A percentile compares a stretch with the other conserved stretches of the same genome.
These are phyloP conservation scores for Cheirogaleus major DNA, from an alignment of 2,797 vertebrate genomes.

Conservation along the genomic window DNA sequence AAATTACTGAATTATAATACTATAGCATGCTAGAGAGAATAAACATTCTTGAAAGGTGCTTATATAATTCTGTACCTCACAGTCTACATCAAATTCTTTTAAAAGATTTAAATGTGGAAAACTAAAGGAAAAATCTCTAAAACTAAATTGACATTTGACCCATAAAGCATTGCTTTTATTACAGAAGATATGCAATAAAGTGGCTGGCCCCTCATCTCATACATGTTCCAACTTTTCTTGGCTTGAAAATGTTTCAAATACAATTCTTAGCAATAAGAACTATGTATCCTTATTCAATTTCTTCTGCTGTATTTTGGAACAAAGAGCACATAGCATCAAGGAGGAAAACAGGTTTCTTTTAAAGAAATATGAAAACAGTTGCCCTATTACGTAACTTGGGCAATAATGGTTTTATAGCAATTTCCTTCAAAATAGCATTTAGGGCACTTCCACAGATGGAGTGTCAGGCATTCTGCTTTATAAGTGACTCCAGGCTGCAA, in stretches of 20 bases:
- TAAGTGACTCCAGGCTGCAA: background rate
- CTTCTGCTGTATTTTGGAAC: background rate
- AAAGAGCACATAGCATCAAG: background rate
- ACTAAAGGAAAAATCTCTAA: slow-evolving; percentile 11
- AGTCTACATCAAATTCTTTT: background rate
- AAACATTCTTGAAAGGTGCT: background rate
- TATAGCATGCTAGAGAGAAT: background rate
- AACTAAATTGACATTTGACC: background rate
- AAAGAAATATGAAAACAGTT: slow-evolving; percentile 4
- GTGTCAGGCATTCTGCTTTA: background rate
- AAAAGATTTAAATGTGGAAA: background rate
- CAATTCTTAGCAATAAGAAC: background rate
- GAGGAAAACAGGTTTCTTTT: background rate
- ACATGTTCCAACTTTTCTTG: background rate
- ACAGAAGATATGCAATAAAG: background rate
- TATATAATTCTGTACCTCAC: background rate
- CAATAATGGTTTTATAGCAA: background rate
- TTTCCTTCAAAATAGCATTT: background rate
- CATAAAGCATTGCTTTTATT: background rate
- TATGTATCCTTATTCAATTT: background rate
- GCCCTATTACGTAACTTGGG: background rate
- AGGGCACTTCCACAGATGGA: background rate
- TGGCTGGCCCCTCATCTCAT: background rate
- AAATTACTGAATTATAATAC: background rate
- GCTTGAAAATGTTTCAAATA: background rate